Base-by-base conservation (phyloP, 2,888 invertebrate species). In the Anarsia innoxiella region DNA sequence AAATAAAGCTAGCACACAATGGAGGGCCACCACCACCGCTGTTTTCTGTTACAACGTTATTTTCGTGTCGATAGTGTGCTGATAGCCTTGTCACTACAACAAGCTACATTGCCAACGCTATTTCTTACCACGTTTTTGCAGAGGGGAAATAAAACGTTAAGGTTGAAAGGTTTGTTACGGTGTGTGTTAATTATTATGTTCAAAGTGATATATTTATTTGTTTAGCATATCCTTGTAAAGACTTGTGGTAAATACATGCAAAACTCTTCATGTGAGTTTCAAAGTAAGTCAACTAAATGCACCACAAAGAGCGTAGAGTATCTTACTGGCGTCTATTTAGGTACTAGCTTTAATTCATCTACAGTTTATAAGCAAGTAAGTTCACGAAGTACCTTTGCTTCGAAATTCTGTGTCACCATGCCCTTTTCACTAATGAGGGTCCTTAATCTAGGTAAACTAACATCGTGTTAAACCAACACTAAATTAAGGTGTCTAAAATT, bases 1-100 rank as follows among this genome's bases (percentile, higher is more conserved):
- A 66, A 75, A 72, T 72, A 72, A 73, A 74, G 65, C 56, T 23
- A 15, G 8, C 19, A 19, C 46, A 57, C 58, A 59, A 56, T 56
- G 45, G 52, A 41, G 48, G 48, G 49, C 50, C 49, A 47, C 48
- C 48, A 57, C 53, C 57, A 57, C 61, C 67, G n/a, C 68, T 61
- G 51, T 55, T 52, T 51, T 51, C 49, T 44, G 46, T 48, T 48
- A 46, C 46, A 31, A 44, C 32, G 16, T 31, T 28, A 31, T 23
- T 9, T 26, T 12, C 15, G 15, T 26, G 25, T 33, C 40, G 37
- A 32, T 39, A 39, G 38, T 4, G 8, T 25, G 5, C n/a, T n/a
- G n/a, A n/a, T n/a, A n/a, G n/a, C n/a, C n/a, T n/a, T n/a, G n/a
- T n/a, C n/a, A n/a, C n/a, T n/a, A n/a, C n/a, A n/a, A 9, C n/a